Evolutionary conservation across 1,140 invertebrate species (phyloP), one percentile per base, ranked within the genome.

Genomic region (Neodiprion pinetum): DNA sequence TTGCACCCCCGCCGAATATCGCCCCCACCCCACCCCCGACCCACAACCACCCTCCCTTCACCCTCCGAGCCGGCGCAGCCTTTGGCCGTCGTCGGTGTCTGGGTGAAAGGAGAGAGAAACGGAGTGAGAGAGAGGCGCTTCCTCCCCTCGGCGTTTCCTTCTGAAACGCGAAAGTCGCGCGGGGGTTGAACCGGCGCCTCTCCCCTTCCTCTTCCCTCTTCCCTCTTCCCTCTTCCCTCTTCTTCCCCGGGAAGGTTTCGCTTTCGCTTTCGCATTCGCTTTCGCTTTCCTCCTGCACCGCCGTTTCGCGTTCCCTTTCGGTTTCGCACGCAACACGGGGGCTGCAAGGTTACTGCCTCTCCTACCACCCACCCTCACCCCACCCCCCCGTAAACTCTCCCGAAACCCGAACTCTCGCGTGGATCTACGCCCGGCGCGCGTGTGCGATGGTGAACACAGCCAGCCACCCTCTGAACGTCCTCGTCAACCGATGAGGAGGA

Each of bases 341-440:
- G 82, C 85, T 87, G 86, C 85, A 87, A 87, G 86, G 85, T 86
- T 87, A 87, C 83, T 81, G 77, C 74, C 79, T 77, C 74, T 76
- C 71, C 76, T 73, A 75, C 78, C 70, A 40, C 28, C 74, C 80
- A 77, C 74, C 77, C 68, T 75, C 74, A 76, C 78, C 70, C 76
- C 72, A 47, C 28, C 76, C 49, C 68, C 67, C 68, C 70, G 47
- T 28, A 12, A n/a, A 21, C 17, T 72, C 72, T 74, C 74, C 73
- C 66, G 67, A 47, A 17, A 70, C 23, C 61, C 61, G 28, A 5
- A 40, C 28, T 21, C 17, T 40, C 28, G 28, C 28, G 28, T 40
- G 28, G 28, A 40, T 40, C 28, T 40, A 40, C 28, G 28, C 28
- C 28, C 28, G 28, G 28, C 28, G 28, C 28, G 28, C 28, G 28